Evolutionary conservation across 2,888 invertebrate genomes (phyloP), one percentile per base, ranked within the genome.

Genomic region (Mylabris sibirica): DNA sequence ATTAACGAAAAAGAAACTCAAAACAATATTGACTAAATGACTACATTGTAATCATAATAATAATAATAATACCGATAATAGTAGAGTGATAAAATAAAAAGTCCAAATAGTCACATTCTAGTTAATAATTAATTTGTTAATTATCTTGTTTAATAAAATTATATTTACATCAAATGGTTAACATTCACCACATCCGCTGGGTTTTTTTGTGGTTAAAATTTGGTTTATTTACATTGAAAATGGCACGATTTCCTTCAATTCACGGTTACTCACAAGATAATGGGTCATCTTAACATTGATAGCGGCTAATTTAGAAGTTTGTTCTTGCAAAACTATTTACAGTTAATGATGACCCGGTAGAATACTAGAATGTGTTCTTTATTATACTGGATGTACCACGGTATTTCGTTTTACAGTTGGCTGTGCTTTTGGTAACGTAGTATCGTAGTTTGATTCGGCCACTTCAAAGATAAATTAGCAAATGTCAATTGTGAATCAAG

Each of bases 131-230:
- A n/a, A n/a, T 14, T n/a, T 14, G 14, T 41, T 60, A 64, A 62
- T 66, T n/a, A n/a, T n/a, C n/a, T 59, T 66, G 41, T 70, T 60
- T 53, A 14, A 59, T 3, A 67, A 63, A 59, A 61, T 3, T 8
- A 24, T 44, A 24, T 60, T 38, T 60, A 34, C 60, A 30, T 60
- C 11, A 6, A 60, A 30, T 60, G 14, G 41, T 12, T 41, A 41
- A 41, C 41, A 41, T 41, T 41, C 41, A 41, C 41, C 41, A 41
- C 41, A n/a, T 41, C n/a, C 41, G 14, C 14, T 41, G 14, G 35
- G n/a, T 41, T 41, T 41, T 41, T 2, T n/a, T 41, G 14, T 41
- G 41, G 14, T n/a, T n/a, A 41, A 41, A n/a, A 14, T 41, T n/a
- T 41, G 5, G n/a, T 41, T 41, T 41, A 41, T 41, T 41, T 41